These are phyloP conservation scores for Chloebia gouldiae DNA, from an alignment of 2,113 vertebrate genomes.

Conservation along the genomic window DNA sequence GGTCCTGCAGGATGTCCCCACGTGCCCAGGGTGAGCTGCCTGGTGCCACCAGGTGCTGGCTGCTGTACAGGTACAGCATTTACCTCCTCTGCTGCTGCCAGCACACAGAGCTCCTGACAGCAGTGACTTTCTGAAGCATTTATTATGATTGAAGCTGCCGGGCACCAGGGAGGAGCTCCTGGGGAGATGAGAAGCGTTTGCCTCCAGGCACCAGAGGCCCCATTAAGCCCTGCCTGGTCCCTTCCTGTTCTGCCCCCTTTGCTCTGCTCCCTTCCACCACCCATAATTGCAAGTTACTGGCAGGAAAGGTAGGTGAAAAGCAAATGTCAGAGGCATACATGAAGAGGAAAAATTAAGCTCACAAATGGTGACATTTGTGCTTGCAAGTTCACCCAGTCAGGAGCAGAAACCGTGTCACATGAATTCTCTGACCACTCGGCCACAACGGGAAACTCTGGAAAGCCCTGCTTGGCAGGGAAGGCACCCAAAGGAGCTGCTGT, in stretches of 20 bases:
- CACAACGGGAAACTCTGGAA: background rate
- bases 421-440: constrained; percentile 50
- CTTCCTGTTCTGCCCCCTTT: background rate
- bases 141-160: background rate
- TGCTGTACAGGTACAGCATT: background rate
- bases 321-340: constrained; percentile 37
- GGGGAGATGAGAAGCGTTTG: background rate
- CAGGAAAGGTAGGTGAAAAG: constrained; percentile 34
- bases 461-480: background rate
- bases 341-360: constrained; percentile 39
- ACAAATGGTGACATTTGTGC: constrained; percentile 53
- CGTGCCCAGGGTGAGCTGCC: background rate
- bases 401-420: background rate
- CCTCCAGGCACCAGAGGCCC: background rate
- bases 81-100: background rate
- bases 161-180: background rate
- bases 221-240: background rate
- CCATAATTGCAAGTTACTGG: background rate
- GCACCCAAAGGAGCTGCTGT: background rate
- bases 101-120: background rate
- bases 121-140: background rate
- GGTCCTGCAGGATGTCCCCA: background rate
- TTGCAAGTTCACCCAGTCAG: constrained; percentile 2
- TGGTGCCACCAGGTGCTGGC: fast-evolving
- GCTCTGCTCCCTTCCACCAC: background rate